Conservation (phyloP, 2,888 invertebrate species). For the Agrotis puta region DNA sequence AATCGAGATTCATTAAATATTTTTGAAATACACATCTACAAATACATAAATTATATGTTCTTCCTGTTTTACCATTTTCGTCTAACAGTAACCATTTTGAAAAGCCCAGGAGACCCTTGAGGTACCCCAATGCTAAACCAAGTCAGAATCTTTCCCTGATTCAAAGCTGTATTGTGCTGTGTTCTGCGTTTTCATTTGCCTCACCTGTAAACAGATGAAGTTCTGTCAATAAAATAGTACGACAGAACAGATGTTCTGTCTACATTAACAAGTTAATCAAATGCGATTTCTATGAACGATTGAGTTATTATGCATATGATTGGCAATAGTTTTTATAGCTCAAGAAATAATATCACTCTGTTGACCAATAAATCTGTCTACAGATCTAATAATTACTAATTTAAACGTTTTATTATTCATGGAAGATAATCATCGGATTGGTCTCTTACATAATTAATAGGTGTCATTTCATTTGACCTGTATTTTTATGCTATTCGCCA, state of each 20-base stretch:
- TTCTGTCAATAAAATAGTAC: too few species aligned
- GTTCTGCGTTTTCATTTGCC: too few species aligned
- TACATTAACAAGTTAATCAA: slow-evolving; percentile 11
- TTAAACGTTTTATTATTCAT: slow-evolving; percentile 44
- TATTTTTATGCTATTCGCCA: slow-evolving; percentile 45
- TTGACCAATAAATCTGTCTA: slow-evolving; percentile 55
- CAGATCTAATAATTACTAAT: slow-evolving; percentile 20
- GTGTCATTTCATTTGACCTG: slow-evolving; percentile 51
- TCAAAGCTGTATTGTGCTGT: too few species aligned
- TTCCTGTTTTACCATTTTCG: background rate
- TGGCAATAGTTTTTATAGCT: slow-evolving; percentile 35
- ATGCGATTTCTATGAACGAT: slow-evolving; percentile 12
- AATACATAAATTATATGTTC: background rate
- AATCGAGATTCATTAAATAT: slow-evolving; percentile 13
- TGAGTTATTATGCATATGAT: slow-evolving; percentile 27
- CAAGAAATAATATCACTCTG: slow-evolving; percentile 40
- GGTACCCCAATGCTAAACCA: background rate
- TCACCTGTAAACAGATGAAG: background rate
- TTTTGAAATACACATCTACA: background rate
- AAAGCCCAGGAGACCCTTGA: background rate
- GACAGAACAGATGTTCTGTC: background rate
- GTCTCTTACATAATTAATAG: slow-evolving; percentile 53
- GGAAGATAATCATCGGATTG: slow-evolving; percentile 44
- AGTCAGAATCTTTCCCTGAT: background rate
- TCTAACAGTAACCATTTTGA: background rate